Percentiles rank a stretch among this genome's conserved stretches.
phyloP scores from a whole-genome alignment of 2,113 vertebrate genomes.

The Aphyosemion australe region DNA sequence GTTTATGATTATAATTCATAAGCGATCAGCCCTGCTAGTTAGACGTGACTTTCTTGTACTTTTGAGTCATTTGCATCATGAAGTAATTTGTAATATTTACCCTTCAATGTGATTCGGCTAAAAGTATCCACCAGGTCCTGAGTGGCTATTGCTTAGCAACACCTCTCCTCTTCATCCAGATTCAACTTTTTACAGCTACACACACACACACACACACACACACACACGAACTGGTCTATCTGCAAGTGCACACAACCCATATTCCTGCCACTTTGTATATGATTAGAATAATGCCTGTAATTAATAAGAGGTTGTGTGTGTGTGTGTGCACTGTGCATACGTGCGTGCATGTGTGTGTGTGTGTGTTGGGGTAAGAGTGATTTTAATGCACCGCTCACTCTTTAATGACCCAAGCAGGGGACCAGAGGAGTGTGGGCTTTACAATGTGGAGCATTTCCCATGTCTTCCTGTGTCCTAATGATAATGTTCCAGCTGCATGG shows the following conservation, averaged over 20 bases:
- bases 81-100: conserved; percentile 38
- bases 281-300: conserved; percentile 62
- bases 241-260: conserved; percentile 11
- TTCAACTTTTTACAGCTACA: conserved; percentile 35
- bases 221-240: conserved; percentile 15
- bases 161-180: conserved; percentile 26
- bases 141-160: conserved; percentile 71
- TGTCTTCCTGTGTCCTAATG: conserved; percentile 57
- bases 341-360: conserved; percentile 1
- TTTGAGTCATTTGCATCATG: conserved; percentile 8
- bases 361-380: conserved; percentile 23
- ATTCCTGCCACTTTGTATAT: conserved; percentile 40
- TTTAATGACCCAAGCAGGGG: conserved; percentile 59
- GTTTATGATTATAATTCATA: too few relatives aligned
- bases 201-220: background rate
- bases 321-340: conserved; percentile 26
- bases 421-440: conserved; percentile 34
- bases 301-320: conserved; percentile 60
- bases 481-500: conserved; percentile 54
- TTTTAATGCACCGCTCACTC: conserved; percentile 42
- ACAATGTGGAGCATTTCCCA: conserved; percentile 52
- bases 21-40: too few relatives aligned
- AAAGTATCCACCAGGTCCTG: conserved; percentile 50
- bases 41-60: background rate
- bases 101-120: conserved; percentile 39